Percentiles rank a stretch among this genome's conserved stretches.
Conservation (phyloP, 2,797 vertebrate genomes). For the Anguilla obscura region DNA sequence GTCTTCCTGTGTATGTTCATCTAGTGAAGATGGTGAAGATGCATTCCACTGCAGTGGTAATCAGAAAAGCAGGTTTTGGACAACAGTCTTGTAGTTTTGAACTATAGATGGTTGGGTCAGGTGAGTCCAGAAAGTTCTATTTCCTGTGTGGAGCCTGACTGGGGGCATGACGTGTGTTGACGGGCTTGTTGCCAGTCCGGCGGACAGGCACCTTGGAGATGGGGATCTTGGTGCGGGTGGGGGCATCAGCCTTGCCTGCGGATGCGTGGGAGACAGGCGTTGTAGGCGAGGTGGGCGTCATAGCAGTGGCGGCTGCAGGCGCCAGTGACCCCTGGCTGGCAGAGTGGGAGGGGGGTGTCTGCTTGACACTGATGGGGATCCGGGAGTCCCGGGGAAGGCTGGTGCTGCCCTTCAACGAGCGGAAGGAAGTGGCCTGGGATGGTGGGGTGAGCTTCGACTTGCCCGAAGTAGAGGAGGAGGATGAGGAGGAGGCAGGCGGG, state of each 20-base stretch:
- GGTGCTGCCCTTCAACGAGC: constrained; percentile 84
- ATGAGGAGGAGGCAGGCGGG: constrained; percentile 62
- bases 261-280: constrained; percentile 56
- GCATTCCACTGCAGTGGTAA: constrained; percentile 29
- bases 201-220: constrained; percentile 95
- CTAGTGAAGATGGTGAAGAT: constrained; percentile 29
- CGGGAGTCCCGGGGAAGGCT: constrained; percentile 90
- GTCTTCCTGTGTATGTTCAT: background rate
- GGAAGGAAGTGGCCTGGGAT: constrained; percentile 77
- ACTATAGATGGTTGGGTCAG: constrained; percentile 20
- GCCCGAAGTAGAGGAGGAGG: constrained; percentile 69
- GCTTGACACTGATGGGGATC: constrained; percentile 90
- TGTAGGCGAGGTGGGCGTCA: background rate
- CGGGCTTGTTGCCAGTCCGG: constrained; percentile 81
- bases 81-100: constrained; percentile 33
- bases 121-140: constrained; percentile 58
- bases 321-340: constrained; percentile 79
- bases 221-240: constrained; percentile 90
- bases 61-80: constrained; percentile 43
- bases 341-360: constrained; percentile 79
- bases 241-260: constrained; percentile 76
- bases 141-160: constrained; percentile 73
- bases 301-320: constrained; percentile 68
- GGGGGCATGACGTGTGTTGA: constrained; percentile 73
- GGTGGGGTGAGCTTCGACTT: constrained; percentile 76